phyloP scores from a whole-genome alignment of 2,888 invertebrate genomes.

The Polyploca ridens region DNA sequence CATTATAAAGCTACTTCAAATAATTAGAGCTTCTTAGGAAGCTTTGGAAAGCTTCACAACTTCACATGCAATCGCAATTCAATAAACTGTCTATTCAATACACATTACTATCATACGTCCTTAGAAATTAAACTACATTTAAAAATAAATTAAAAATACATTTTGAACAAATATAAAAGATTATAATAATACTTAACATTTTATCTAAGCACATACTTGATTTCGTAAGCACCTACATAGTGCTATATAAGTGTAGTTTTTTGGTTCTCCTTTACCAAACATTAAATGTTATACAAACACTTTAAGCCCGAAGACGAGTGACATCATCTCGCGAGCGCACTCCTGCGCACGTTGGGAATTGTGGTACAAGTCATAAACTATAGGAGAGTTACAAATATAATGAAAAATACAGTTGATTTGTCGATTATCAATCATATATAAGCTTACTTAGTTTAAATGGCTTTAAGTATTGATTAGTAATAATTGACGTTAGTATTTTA shows the following conservation, averaged over 20 bases:
- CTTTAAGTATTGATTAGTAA: too few species aligned
- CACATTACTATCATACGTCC: too few species aligned
- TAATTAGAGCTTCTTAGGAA: too few species aligned
- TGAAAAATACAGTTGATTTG: conserved; percentile 4
- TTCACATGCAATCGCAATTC: too few species aligned
- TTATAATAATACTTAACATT: conserved; percentile 11
- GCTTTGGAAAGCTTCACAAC: too few species aligned
- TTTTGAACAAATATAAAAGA: neutral
- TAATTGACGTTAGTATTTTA: too few species aligned
- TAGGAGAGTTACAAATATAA: neutral
- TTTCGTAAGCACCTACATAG: conserved; percentile 41
- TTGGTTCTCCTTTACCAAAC: conserved; percentile 44
- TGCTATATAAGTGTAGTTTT: conserved; percentile 36
- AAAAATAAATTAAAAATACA: too few species aligned
- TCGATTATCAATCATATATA: neutral
- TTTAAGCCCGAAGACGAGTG: conserved; percentile 50
- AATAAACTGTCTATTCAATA: too few species aligned
- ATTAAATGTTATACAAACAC: conserved; percentile 53
- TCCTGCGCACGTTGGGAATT: conserved; percentile 25
- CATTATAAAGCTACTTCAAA: too few species aligned
- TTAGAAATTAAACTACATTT: neutral
- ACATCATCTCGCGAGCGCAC: conserved; percentile 49
- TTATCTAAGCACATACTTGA: conserved; percentile 17
- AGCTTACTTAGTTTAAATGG: too few species aligned
- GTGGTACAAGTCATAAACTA: conserved; percentile 10